Evolutionary conservation across 2,797 vertebrate species (phyloP).

Genomic region (Cirrhinus mrigala): DNA sequence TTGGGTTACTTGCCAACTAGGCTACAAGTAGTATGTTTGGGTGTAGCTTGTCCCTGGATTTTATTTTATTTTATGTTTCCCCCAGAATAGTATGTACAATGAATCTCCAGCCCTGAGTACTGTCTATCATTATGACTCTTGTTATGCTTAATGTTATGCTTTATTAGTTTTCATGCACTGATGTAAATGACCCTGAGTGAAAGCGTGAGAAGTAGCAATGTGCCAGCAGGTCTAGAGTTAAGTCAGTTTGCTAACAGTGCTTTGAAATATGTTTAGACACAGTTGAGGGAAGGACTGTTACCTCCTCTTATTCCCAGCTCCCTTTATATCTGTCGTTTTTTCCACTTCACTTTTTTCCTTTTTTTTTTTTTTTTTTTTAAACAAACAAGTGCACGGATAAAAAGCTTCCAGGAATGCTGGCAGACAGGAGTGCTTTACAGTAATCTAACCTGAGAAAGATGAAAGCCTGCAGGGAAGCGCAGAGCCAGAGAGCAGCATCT

Average conservation of each 20-base stretch:
- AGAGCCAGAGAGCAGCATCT: conserved; percentile 60
- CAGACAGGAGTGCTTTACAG: conserved; percentile 79
- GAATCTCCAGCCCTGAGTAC: background rate
- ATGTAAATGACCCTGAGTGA: conserved; percentile 14
- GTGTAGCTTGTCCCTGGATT: no score
- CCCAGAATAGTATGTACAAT: background rate
- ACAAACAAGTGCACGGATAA: conserved; percentile 77
- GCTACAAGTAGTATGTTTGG: no score
- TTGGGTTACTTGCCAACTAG: no score
- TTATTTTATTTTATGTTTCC: background rate
- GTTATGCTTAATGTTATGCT: background rate
- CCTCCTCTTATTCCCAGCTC: conserved; percentile 39
- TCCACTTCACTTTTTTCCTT: conserved; percentile 53
- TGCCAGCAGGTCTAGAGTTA: conserved; percentile 9
- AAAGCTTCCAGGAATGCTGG: conserved; percentile 81
- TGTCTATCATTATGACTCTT: background rate
- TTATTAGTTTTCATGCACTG: conserved; percentile 16
- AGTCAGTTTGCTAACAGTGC: conserved; percentile 17
- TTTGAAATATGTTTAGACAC: conserved; percentile 36
- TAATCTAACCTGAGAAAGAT: conserved; percentile 82
- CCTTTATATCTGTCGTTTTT: conserved; percentile 50
- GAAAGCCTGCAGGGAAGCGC: conserved; percentile 65
- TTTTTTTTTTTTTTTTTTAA: conserved; percentile 47
- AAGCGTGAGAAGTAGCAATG: background rate
- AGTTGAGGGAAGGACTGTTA: conserved; percentile 24